Evolutionary conservation across 1,140 invertebrate species (phyloP), one percentile per base, ranked within the genome.

Genomic region (Drosophila hydei): DNA sequence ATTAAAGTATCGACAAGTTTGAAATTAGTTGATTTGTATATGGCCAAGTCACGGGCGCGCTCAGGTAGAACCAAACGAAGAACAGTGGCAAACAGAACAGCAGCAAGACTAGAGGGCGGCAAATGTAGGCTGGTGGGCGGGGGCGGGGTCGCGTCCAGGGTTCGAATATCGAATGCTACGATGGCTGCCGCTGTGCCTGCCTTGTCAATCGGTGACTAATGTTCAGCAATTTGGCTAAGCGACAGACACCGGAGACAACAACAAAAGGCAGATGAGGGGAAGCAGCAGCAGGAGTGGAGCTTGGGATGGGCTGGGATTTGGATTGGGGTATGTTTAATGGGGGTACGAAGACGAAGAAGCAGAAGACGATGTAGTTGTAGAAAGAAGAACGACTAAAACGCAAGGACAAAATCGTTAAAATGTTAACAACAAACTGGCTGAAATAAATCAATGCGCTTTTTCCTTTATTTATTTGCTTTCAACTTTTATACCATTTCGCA

Each of bases 151-250:
- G 43, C 7, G 52, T 48, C 18, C 60, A 56, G 43, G 42, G 63
- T 19, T 33, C 50, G 36, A 21, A 74, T 52, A 68, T 38, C 48
- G 67, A 71, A 64, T 71, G 68, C 51, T 70, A 56, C 42, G 59
- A 50, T 63, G 58, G 58, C 25, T 52, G 54, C 40, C 68, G 62
- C 69, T 70, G 58, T 55, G 76, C 61, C 69, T 60, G 50, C 65
- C 80, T 87, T 85, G 81, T 85, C 81, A 85, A 85, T 88, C 80
- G 81, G 81, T 87, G 81, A 87, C 83, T 87, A 87, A 87, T 87
- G 81, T 87, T 88, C 78, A 78, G 81, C 81, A 87, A 87, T 87
- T 87, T 87, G 81, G 81, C 81, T 88, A 87, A 87, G 83, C 84
- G 81, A 87, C 81, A 87, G 81, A 88, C 83, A 84, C 58, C 60